Base-by-base conservation (phyloP, 1,140 invertebrate genomes). In the Papilio helenus region DNA sequence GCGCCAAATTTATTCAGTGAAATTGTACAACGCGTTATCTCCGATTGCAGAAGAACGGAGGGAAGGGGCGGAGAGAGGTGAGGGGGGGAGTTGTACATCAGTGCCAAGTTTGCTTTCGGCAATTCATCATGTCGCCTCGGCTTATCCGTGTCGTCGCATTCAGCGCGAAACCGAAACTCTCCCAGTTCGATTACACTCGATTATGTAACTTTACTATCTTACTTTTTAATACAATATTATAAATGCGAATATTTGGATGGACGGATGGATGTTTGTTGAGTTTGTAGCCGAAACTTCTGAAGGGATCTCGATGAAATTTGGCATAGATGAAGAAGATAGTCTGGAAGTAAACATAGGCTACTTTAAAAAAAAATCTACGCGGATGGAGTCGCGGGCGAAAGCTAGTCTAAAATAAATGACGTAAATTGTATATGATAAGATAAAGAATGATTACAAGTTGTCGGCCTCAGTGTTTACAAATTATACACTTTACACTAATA, bases 91-190 rank as follows among this genome's bases (percentile, higher is more conserved):
- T 34, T 65, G 71, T 44, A 72, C 71, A 44, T 72, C 34, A 39
- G 29, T 72, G 71, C 71, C 61, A 65, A 72, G 71, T 42, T 42
- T 72, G 29, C 71, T 72, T 72, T 72, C 71, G 34, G 71, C 71
- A 44, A 72, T 72, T 44, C 34, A 72, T 72, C 71, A 72, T 34
- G 29, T 42, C 71, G 71, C 34, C n/a, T 72, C 34, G 71, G 71
- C 71, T 72, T 72, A 72, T 72, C 20, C 39, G 71, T 44, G 39
- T 72, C 71, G 71, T 39, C 39, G 29, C 71, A 44, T 72, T 42
- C n/a, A n/a, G 44, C 71, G 68, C 68, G 71, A 44, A 72, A 72
- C 71, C 71, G 71, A 44, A 72, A 72, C 71, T 18, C 16, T 72
- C 34, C 39, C 34, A 20, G 5, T 42, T n/a, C 18, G 71, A 44